Base-by-base conservation (phyloP, 2,797 vertebrate species). In the Halcyon leucocephala region DNA sequence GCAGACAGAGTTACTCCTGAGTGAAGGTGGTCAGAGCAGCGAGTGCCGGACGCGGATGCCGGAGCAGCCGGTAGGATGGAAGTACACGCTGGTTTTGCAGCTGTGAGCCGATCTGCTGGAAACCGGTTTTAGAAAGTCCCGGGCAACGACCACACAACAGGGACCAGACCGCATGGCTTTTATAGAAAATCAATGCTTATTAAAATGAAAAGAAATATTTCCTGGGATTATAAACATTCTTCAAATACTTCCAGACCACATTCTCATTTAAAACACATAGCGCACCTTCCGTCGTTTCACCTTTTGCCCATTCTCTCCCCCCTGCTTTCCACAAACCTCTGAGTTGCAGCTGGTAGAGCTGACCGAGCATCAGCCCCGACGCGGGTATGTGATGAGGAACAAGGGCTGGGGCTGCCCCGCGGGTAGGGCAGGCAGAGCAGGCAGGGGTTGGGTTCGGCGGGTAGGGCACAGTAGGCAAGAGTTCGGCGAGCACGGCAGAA, bases 101-200 rank as follows among this genome's bases (percentile, higher is more conserved):
- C 3, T 0, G 20, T 0, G 20, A 35, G 26, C 24, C 0, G 3
- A 3, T 8, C 39, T 15, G 46, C n/a, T 8, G 37, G 7, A 79
- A 65, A 29, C 14, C 16, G 1, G 3, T 16, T 10, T 8, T 2
- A 24, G 6, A 25, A n/a, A 22, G 20, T 4, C 21, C 15, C 7
- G 1, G 24, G 22, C 69, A 29, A 20, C 2, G 9, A 19, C 19
- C 35, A 2, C 57, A 3, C 19, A 42, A n/a, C 26, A 51, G 41
- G 11, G 12, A 25, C 24, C 10, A 3, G 1, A 8, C 15, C 76
- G 1, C 35, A 2, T 0, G 48, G 31, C 5, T 5, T 39, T 55
- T 5, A 29, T 0, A 7, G 24, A 12, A 46, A 69, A 74, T 5
- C 55, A 25, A 6, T 0, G 2, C n/a, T 10, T 13, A 8, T 0